Base-by-base conservation (phyloP, 2,888 invertebrate genomes). In the Sturmia bella region DNA sequence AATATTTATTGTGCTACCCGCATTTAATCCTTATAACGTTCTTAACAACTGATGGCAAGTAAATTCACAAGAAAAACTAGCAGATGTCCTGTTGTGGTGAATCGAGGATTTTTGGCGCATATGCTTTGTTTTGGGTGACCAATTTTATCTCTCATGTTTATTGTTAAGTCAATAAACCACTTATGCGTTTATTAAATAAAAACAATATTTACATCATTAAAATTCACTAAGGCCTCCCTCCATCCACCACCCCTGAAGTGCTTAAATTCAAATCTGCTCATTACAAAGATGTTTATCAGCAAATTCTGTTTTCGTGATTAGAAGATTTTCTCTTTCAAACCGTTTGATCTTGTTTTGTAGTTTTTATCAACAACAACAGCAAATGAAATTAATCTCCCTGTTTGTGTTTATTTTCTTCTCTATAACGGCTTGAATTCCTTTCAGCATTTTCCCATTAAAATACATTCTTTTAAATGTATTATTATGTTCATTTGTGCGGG, bases 221-320 rank as follows among this genome's bases (percentile, higher is more conserved):
- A 17, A 66, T 37, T 76, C 32, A 24, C 11, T 69, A 61, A 48
- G 41, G 19, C n/a, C 52, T 45, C 12, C 45, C 56, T 1, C 48
- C 77, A 70, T 61, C 69, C 56, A 3, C 48, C 77, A 70, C 69
- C 69, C 61, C 27, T 17, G 21, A 17, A 12, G 15, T 3, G 4
- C 13, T 73, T 37, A 59, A 52, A 83, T 80, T 79, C 75, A 84
- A 86, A 85, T 86, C 84, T 83, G 85, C 84, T 86, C 87, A 88
- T 89, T 88, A 88, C 85, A 70, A 83, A 89, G 88, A 88, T 89
- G 86, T 85, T 89, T 88, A 88, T 89, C 88, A 68, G 24, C 45
- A 77, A 82, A 84, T 85, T 85, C 84, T 85, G 84, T 79, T 83
- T 73, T 66, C 32, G 64, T 79, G 77, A 80, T 69, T 56, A 63